These are phyloP conservation scores for Microctonus brassicae DNA, from an alignment of 2,888 invertebrate species.

Conservation along the genomic window DNA sequence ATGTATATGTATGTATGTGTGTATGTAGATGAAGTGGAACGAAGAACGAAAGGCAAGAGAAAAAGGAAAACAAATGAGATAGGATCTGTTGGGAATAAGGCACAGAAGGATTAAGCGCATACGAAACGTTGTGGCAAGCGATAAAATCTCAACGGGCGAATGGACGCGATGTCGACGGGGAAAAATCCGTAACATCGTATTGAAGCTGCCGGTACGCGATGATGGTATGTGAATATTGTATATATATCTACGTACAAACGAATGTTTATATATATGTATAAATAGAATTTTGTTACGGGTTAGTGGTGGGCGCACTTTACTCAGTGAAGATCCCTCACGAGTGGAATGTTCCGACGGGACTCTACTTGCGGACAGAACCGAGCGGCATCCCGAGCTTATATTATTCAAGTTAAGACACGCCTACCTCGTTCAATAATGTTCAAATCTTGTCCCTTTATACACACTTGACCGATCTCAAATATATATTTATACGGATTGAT, in stretches of 20 bases:
- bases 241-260: too few relatives aligned
- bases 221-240: background rate
- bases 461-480: background rate
- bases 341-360: constrained; percentile 16
- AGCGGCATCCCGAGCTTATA: background rate
- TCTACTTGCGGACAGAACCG: background rate
- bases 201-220: constrained; percentile 18
- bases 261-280: constrained; percentile 5
- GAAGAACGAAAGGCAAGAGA: constrained; percentile 11
- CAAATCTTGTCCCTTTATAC: constrained; percentile 1
- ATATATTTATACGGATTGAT: constrained; percentile 1
- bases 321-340: constrained; percentile 12
- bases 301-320: background rate
- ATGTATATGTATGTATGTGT: background rate
- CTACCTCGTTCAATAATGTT: background rate
- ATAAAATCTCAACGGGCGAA: constrained; percentile 39
- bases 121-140: constrained; percentile 31
- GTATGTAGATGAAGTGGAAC: constrained; percentile 26
- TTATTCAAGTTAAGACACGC: constrained; percentile 12
- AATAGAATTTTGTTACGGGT: background rate
- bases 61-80: constrained; percentile 8
- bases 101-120: constrained; percentile 32
- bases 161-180: constrained; percentile 33
- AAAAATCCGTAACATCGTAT: constrained; percentile 33
- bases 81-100: constrained; percentile 33